phyloP scores from a whole-genome alignment of 2,113 vertebrate species.

The Brachypteracias leptosomus region DNA sequence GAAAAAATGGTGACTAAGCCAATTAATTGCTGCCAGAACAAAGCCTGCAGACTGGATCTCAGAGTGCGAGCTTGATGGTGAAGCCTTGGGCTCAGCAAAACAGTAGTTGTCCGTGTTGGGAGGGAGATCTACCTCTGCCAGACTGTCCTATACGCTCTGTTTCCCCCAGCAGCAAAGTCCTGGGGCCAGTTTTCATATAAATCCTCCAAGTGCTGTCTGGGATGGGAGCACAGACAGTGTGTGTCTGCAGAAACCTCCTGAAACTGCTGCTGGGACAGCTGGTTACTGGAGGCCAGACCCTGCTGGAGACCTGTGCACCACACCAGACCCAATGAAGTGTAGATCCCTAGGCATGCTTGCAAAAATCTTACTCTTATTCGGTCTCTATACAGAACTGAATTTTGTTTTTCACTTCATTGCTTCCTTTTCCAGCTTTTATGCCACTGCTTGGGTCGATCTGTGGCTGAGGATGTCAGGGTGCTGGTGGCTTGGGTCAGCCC shows the following conservation, averaged over 20 bases:
- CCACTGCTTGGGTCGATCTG: not conserved
- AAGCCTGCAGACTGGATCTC: not conserved
- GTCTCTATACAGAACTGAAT: not conserved
- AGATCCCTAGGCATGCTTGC: not conserved
- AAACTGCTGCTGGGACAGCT: not conserved
- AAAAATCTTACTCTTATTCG: not conserved
- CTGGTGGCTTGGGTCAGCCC: not conserved
- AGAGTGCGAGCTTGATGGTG: not conserved
- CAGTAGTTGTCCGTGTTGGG: not conserved
- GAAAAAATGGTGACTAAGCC: slow-evolving; percentile 29
- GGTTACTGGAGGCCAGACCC: not conserved
- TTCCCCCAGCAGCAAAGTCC: not conserved
- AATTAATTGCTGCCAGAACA: slow-evolving; percentile 35
- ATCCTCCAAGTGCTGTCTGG: not conserved
- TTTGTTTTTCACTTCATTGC: not conserved
- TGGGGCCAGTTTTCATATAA: not conserved
- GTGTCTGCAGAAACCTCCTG: not conserved
- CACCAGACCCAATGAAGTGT: not conserved
- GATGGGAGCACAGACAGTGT: not conserved
- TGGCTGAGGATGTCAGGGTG: not conserved
- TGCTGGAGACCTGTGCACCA: not conserved
- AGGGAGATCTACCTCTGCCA: not conserved
- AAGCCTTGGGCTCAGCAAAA: not conserved
- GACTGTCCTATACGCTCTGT: not conserved
- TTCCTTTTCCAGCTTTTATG: not conserved